Percentiles rank a stretch among this genome's conserved stretches.
Evolutionary conservation across 1,140 invertebrate genomes (phyloP).

Genomic region (Leptopilina boulardi): DNA sequence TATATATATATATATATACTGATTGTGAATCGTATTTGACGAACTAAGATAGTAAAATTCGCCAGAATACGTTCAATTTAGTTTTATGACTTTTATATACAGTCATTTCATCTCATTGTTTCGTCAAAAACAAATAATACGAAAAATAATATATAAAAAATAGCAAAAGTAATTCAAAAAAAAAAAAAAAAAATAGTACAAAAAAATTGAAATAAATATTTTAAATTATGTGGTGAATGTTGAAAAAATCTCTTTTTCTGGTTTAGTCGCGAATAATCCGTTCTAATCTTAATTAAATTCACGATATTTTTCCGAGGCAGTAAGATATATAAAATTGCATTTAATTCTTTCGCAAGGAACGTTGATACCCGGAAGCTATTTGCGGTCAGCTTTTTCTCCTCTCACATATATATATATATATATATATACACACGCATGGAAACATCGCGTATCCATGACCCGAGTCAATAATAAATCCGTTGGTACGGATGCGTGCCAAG

Average conservation of each 20-base stretch:
- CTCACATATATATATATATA: not conserved
- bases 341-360: slow-evolving; percentile 4
- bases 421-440: slow-evolving; percentile 28
- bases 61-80: not conserved
- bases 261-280: not conserved
- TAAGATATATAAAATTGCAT: not conserved
- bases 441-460: slow-evolving; percentile 61
- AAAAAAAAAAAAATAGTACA: not conserved
- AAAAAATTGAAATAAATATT: not conserved
- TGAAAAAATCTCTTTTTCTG: not conserved
- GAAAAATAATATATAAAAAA: not conserved
- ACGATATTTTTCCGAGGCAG: not conserved
- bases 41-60: slow-evolving; percentile 13
- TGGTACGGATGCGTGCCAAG: slow-evolving; percentile 61
- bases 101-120: not conserved
- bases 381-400: slow-evolving; percentile 24
- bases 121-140: not conserved
- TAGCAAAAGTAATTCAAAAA: not conserved
- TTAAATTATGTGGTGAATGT: not conserved
- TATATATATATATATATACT: too few relatives aligned
- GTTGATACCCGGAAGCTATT: slow-evolving; percentile 11
- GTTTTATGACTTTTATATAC: not conserved
- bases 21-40: slow-evolving; percentile 5
- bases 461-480: slow-evolving; percentile 68
- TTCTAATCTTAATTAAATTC: not conserved